A percentile compares a stretch with the other conserved stretches of the same genome.
Conservation (phyloP, 2,113 vertebrate species). For the Nicator chloris region DNA sequence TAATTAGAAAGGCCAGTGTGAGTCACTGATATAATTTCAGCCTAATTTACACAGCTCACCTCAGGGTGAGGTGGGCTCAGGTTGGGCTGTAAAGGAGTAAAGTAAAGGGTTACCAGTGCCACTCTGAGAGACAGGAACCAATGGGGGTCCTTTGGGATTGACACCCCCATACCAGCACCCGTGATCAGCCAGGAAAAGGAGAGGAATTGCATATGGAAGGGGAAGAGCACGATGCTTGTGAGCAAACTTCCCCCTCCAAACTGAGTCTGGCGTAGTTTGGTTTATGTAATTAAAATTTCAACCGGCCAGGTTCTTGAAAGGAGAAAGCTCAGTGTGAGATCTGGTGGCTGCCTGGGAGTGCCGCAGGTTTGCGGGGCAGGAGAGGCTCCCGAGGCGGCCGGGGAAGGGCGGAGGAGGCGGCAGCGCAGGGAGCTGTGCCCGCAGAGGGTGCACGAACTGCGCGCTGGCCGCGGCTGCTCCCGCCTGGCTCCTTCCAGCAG, state of each 20-base stretch:
- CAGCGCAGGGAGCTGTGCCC: not conserved
- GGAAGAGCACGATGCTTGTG: too few relatives aligned
- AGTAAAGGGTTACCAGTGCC: not conserved
- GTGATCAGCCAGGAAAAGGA: rapidly evolving
- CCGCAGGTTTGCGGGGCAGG: rapidly evolving
- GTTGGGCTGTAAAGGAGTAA: not conserved
- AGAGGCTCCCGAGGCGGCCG: not conserved
- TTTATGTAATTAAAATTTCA: not conserved
- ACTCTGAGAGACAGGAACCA: not conserved
- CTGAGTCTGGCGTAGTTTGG: not conserved
- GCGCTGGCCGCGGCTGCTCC: rapidly evolving
- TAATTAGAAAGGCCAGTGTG: not conserved
- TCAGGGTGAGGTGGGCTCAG: not conserved
- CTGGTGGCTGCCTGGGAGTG: not conserved
- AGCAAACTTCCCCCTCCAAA: not conserved
- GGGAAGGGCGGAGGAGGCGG: not conserved
- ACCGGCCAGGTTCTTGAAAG: not conserved
- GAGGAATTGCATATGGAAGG: not conserved
- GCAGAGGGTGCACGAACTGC: not conserved
- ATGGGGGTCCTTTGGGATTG: rapidly evolving
- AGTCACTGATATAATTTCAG: not conserved
- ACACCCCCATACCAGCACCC: not conserved
- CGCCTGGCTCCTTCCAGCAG: not conserved
- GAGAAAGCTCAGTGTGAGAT: not conserved
- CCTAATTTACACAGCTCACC: not conserved